phyloP scores from a whole-genome alignment of 2,113 vertebrate genomes.

The Megaleporinus macrocephalus region DNA sequence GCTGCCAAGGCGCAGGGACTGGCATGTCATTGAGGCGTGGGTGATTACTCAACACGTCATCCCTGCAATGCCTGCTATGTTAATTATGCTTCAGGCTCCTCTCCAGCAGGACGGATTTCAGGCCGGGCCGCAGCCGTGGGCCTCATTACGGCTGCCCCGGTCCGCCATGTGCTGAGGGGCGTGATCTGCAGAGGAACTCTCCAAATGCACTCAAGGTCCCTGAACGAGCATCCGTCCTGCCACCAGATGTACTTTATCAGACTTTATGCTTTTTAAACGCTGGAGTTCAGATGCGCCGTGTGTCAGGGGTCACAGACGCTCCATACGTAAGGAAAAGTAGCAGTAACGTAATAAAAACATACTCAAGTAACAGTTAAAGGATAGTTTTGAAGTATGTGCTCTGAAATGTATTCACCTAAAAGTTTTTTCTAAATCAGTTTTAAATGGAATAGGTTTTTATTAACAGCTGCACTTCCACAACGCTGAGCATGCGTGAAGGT shows the following conservation, averaged over 20 bases:
- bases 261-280: constrained; percentile 16
- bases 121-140: constrained; percentile 8
- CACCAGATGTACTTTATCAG: constrained; percentile 42
- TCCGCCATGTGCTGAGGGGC: constrained; percentile 25
- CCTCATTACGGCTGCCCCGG: constrained; percentile 24
- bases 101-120: constrained; percentile 57
- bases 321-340: too few species aligned
- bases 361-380: too few species aligned
- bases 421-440: too few species aligned
- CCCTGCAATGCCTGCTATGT: constrained; percentile 66
- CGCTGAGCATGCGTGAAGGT: too few species aligned
- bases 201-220: constrained; percentile 7
- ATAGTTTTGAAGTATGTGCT: too few species aligned
- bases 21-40: constrained; percentile 67
- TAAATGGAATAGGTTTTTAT: too few species aligned
- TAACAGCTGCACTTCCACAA: too few species aligned
- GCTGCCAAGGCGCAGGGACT: constrained; percentile 73
- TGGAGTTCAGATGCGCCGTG: constrained; percentile 30
- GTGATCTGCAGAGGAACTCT: constrained; percentile 1
- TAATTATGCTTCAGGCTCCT: constrained; percentile 71
- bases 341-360: too few species aligned
- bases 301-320: too few species aligned
- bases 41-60: constrained; percentile 75
- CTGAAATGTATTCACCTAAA: too few species aligned
- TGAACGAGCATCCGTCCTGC: constrained; percentile 39